These are phyloP conservation scores for Nicator chloris DNA, from an alignment of 2,113 vertebrate genomes.

Conservation along the genomic window DNA sequence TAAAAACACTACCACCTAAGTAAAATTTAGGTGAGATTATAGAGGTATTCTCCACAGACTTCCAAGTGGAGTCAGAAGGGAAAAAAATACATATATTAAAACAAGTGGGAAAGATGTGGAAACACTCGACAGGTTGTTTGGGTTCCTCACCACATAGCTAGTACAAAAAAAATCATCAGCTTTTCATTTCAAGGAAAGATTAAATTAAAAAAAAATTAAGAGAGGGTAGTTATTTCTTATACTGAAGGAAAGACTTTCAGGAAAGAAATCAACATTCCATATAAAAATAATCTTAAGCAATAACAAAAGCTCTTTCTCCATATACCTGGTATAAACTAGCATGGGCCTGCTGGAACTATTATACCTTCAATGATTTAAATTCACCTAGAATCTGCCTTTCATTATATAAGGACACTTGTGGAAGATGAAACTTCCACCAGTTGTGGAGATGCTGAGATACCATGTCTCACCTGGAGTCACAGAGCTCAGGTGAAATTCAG, in stretches of 20 bases:
- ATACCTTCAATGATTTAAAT: neutral
- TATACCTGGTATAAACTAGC: neutral
- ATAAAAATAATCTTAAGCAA: constrained; percentile 12
- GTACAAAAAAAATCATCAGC: neutral
- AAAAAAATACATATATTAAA: neutral
- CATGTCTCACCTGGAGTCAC: neutral
- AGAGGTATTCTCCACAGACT: neutral
- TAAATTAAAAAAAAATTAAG: neutral
- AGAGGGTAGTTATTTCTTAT: neutral
- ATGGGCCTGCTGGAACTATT: neutral
- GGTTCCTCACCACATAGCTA: neutral
- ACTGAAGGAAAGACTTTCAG: neutral
- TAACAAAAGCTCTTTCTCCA: neutral
- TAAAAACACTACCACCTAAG: neutral
- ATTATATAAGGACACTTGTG: neutral
- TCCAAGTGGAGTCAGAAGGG: neutral
- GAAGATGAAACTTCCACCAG: neutral
- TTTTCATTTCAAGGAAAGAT: neutral
- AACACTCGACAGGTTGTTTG: neutral
- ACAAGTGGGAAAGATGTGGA: neutral
- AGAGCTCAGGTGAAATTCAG: neutral
- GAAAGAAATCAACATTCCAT: neutral
- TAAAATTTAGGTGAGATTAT: neutral
- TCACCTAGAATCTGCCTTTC: neutral
- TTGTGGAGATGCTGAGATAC: neutral